Percentiles rank a stretch among this genome's conserved stretches.
These are phyloP conservation scores for Drosophila subpulchrella DNA, from an alignment of 1,140 invertebrate genomes.

Conservation along the genomic window DNA sequence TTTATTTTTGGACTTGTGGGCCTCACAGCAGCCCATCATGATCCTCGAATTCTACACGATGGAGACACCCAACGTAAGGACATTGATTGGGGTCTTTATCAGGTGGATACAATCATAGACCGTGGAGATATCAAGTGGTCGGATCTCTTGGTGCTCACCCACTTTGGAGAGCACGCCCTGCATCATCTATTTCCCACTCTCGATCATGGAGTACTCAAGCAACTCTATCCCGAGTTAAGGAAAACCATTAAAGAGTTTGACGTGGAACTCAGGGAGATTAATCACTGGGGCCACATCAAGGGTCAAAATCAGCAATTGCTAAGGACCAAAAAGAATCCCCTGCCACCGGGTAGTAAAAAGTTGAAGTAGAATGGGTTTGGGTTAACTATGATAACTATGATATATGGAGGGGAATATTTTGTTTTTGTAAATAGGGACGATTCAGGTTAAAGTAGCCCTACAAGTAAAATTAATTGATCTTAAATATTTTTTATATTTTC, in stretches of 20 bases:
- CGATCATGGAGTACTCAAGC: slow-evolving; percentile 89
- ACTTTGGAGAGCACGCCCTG: slow-evolving; percentile 91
- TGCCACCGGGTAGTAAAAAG: slow-evolving; percentile 81
- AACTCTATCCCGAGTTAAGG: slow-evolving; percentile 88
- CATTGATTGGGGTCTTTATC: slow-evolving; percentile 91
- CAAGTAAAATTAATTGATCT: too few species aligned
- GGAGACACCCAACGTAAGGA: slow-evolving; percentile 88
- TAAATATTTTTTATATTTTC: not conserved
- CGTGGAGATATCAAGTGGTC: slow-evolving; percentile 88
- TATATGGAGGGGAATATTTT: not conserved
- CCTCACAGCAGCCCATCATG: slow-evolving; percentile 92
- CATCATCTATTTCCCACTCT: slow-evolving; percentile 93
- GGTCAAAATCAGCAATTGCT: slow-evolving; percentile 89
- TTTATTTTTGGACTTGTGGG: slow-evolving; percentile 88
- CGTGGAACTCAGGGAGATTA: slow-evolving; percentile 85
- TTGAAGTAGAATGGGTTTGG: slow-evolving; percentile 12
- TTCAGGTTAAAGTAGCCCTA: too few species aligned
- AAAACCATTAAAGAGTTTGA: slow-evolving; percentile 89
- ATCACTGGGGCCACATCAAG: slow-evolving; percentile 87
- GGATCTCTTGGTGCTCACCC: slow-evolving; percentile 88
- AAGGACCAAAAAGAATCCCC: slow-evolving; percentile 77
- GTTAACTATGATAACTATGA: too few species aligned
- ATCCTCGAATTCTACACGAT: slow-evolving; percentile 92
- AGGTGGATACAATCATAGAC: slow-evolving; percentile 91
- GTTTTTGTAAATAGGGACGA: too few species aligned